Evolutionary conservation across 2,888 invertebrate genomes (phyloP), one percentile per base, ranked within the genome.

Genomic region (Chrysolina americana): DNA sequence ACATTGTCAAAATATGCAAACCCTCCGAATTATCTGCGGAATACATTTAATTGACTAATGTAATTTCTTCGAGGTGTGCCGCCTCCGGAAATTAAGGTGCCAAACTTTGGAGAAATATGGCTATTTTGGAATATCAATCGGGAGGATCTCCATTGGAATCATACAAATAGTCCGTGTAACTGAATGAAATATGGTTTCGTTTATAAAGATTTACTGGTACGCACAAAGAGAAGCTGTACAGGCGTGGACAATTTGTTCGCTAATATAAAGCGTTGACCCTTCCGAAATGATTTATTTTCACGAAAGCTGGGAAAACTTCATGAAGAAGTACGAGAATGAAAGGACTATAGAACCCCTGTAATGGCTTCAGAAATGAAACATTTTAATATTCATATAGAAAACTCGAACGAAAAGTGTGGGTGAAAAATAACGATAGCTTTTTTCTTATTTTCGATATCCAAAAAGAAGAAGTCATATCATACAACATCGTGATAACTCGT

Each of bases 11-110:
- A 73, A 73, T 73, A 73, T 70, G 73, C 36, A 70, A 74, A 70
- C 71, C 74, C 13, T 65, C 68, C 47, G 70, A 65, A 70, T 70
- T 70, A 73, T 70, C 73, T 73, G 41, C 59, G 59, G 73, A 75
- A 72, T 65, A 68, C 68, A 63, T 72, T 72, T 63, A 75, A 75
- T 75, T 75, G 71, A 75, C 65, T 69, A 75, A 75, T 75, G 71
- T 69, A 48, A 68, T 68, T 75, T 65, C 62, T 72, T 59, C 50
- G 75, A 65, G 69, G 75, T 71, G 44, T 48, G 59, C 50, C 62
- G 47, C 44, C 50, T 50, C 41, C 71, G 75, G 75, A 75, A 72
- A 75, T 75, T 69, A 70, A 71, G 62, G 69, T 75, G 75, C 68
- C 75, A 75, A 75, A 75, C 71, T 75, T 69, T 71, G 36, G 36